These are phyloP conservation scores for Napeogenes inachia DNA, from an alignment of 2,888 invertebrate genomes.

Conservation along the genomic window DNA sequence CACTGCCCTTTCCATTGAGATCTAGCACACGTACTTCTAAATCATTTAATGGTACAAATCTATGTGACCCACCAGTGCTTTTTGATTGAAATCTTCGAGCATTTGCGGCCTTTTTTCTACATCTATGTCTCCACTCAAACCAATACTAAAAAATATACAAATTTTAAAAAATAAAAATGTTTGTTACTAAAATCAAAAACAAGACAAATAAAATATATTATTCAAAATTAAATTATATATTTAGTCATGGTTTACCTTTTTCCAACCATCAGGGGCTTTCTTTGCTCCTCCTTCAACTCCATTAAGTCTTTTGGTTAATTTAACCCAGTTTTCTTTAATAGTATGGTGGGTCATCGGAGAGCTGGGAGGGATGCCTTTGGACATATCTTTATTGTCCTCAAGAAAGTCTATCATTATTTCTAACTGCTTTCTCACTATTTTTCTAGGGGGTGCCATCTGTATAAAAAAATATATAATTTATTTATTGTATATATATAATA, in stretches of 20 bases:
- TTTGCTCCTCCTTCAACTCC: conserved; percentile 52
- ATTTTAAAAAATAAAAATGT: neutral
- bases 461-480: conserved; percentile 22
- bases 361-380: conserved; percentile 51
- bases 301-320: conserved; percentile 57
- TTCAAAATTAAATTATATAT: neutral
- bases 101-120: conserved; percentile 62
- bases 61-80: conserved; percentile 42
- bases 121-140: conserved; percentile 68
- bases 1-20: conserved; percentile 49
- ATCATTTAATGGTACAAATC: conserved; percentile 58
- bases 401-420: conserved; percentile 61
- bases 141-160: conserved; percentile 53
- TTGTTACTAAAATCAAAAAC: neutral
- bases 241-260: conserved; percentile 46
- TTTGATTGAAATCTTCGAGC: conserved; percentile 45
- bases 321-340: conserved; percentile 57
- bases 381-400: conserved; percentile 58
- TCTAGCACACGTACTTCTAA: conserved; percentile 61
- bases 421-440: conserved; percentile 54
- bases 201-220: conserved; percentile 4
- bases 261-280: conserved; percentile 64
- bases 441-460: conserved; percentile 67
- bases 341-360: conserved; percentile 50
- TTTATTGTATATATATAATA: conserved; percentile 5